A percentile compares a stretch with the other conserved stretches of the same genome.
These are phyloP conservation scores for Scaptomyza reducta DNA, from an alignment of 2,888 invertebrate species.

Conservation along the genomic window DNA sequence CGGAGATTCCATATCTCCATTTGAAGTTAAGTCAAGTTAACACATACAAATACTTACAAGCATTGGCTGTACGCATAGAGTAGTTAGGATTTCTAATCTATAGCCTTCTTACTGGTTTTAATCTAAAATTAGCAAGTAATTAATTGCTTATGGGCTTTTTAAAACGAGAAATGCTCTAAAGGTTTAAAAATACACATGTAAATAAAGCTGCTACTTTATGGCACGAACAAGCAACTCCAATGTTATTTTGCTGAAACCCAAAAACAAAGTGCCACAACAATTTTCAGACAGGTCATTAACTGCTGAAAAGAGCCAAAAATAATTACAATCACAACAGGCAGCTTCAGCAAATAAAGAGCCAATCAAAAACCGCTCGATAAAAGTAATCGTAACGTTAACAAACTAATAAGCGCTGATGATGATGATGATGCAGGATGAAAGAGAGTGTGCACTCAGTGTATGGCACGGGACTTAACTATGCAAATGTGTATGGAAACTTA, in stretches of 20 bases:
- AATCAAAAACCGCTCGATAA: constrained; percentile 24
- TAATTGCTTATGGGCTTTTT: neutral
- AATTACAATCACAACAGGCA: neutral
- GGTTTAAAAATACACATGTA: neutral
- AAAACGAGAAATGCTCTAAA: too few species aligned
- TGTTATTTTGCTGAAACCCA: neutral
- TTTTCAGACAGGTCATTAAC: constrained; percentile 3
- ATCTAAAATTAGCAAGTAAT: too few species aligned
- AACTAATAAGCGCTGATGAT: constrained; percentile 36
- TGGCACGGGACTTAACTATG: constrained; percentile 14
- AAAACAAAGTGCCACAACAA: neutral
- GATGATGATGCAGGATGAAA: constrained; percentile 4
- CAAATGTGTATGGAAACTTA: constrained; percentile 23
- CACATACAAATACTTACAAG: too few species aligned
- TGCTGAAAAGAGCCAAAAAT: constrained; percentile 1
- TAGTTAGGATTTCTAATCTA: too few species aligned
- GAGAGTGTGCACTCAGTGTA: constrained; percentile 14
- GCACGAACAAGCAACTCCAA: too few species aligned
- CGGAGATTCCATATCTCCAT: too few species aligned
- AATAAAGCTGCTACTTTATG: neutral
- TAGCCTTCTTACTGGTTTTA: too few species aligned
- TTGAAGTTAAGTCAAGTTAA: too few species aligned
- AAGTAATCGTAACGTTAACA: constrained; percentile 41
- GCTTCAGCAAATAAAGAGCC: constrained; percentile 10
- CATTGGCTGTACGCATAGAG: too few species aligned